These are phyloP conservation scores for Catharus fuscescens DNA, from an alignment of 2,113 vertebrate species.

Conservation along the genomic window DNA sequence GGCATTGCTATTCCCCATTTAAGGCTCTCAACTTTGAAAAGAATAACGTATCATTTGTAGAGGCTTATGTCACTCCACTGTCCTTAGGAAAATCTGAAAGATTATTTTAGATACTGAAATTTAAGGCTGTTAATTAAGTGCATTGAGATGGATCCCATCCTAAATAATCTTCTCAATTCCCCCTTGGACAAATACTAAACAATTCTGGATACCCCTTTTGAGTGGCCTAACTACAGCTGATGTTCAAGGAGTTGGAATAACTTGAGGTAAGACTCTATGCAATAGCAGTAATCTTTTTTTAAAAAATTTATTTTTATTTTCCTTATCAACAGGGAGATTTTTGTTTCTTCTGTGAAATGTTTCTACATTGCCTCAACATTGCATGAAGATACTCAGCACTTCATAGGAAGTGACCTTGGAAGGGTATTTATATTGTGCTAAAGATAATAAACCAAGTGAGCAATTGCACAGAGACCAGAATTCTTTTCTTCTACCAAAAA, in stretches of 20 bases:
- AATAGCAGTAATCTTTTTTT: neutral
- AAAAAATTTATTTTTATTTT: neutral
- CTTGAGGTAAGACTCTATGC: neutral
- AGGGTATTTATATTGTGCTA: neutral
- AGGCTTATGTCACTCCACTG: neutral
- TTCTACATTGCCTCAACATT: neutral
- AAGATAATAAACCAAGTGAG: slow-evolving; percentile 26
- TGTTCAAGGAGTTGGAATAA: neutral
- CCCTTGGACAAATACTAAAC: neutral
- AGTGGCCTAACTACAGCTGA: neutral
- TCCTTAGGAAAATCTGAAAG: neutral
- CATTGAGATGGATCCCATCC: neutral
- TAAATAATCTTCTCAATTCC: neutral
- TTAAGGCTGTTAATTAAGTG: neutral
- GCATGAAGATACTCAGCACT: neutral
- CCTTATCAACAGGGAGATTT: neutral
- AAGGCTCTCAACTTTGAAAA: neutral
- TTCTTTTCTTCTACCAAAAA: slow-evolving; percentile 24
- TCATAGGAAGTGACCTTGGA: neutral
- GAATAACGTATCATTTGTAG: neutral
- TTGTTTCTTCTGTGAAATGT: neutral
- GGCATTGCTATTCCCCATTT: neutral
- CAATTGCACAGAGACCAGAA: neutral
- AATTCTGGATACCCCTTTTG: neutral
- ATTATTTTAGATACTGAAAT: neutral